Conservation (phyloP, 1,140 invertebrate genomes). For the Uloborus diversus region DNA sequence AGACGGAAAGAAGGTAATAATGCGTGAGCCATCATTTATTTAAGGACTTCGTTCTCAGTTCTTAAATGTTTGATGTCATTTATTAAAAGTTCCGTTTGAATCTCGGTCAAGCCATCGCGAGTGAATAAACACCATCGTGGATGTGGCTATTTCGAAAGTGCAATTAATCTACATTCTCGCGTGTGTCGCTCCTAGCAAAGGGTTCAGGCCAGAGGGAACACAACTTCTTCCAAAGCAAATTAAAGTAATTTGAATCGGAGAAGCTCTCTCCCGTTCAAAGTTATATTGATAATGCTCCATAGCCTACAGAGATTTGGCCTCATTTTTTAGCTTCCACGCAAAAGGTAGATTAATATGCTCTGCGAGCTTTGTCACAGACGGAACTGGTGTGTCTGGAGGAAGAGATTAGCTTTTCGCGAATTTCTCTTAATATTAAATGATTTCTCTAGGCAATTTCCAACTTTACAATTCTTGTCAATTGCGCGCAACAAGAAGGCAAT, state of each 20-base stretch:
- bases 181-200: background rate
- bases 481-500: background rate
- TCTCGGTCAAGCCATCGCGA: constrained; percentile 17
- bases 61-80: constrained; percentile 22
- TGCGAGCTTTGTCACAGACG: constrained; percentile 38
- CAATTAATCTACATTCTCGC: constrained; percentile 49
- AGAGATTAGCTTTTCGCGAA: constrained; percentile 36
- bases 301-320: constrained; percentile 20
- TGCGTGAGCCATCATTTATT: too few relatives aligned
- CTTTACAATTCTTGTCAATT: constrained; percentile 12
- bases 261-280: constrained; percentile 28
- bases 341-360: constrained; percentile 42
- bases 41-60: background rate
- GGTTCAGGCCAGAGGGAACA: background rate
- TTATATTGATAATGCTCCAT: constrained; percentile 34
- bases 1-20: too few relatives aligned
- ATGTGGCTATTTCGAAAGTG: constrained; percentile 18
- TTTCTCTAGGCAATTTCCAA: constrained; percentile 52
- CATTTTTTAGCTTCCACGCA: background rate
- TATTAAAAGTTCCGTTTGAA: constrained; percentile 33
- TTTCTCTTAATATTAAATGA: constrained; percentile 55
- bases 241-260: constrained; percentile 43
- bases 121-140: constrained; percentile 12
- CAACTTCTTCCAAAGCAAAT: constrained; percentile 32
- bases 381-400: constrained; percentile 36